Conservation (phyloP, 2,888 invertebrate genomes). For the Pollenia labialis region DNA sequence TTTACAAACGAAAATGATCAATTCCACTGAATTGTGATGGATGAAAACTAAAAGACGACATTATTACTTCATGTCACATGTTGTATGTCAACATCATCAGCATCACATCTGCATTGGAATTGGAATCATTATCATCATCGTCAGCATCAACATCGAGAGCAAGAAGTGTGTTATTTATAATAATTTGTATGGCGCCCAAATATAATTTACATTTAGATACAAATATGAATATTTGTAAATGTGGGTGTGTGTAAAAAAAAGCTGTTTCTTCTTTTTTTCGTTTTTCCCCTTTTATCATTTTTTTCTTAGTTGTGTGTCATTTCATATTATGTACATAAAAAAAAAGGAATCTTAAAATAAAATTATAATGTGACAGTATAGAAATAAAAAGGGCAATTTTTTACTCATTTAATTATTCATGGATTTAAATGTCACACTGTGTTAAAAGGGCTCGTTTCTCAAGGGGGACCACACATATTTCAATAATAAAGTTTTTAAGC, state of each 20-base stretch:
- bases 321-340: not conserved
- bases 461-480: too few relatives aligned
- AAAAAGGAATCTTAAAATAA: not conserved
- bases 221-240: not conserved
- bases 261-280: not conserved
- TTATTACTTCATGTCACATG: slow-evolving; percentile 31
- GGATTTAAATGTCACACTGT: not conserved
- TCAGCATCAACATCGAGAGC: not conserved
- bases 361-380: not conserved
- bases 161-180: slow-evolving; percentile 9
- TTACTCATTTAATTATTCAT: slow-evolving; percentile 1
- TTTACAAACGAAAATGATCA: not conserved
- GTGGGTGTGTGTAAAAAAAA: not conserved
- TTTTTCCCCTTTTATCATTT: not conserved
- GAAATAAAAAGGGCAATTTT: not conserved
- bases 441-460: not conserved
- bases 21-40: slow-evolving; percentile 1
- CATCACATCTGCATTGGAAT: not conserved
- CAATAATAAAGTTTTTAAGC: too few relatives aligned
- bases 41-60: not conserved
- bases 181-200: slow-evolving; percentile 17
- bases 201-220: slow-evolving; percentile 13
- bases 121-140: not conserved
- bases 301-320: not conserved
- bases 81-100: slow-evolving; percentile 11